Percentiles rank a stretch among this genome's conserved stretches.
These are phyloP conservation scores for Phocoena sinus DNA, from an alignment of 2,113 vertebrate genomes.

Conservation along the genomic window DNA sequence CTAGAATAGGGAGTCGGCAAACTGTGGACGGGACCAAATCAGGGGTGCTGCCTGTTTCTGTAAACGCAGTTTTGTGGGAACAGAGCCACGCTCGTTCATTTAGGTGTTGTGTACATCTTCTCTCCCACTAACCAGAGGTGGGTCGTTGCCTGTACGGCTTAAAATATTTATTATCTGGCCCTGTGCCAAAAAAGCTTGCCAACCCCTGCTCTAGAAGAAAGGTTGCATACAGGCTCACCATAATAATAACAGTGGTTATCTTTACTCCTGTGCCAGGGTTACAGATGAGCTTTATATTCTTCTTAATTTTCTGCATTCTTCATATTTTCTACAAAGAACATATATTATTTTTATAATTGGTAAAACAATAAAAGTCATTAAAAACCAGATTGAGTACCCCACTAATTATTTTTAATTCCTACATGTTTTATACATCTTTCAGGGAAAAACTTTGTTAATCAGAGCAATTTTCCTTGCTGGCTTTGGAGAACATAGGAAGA, in stretches of 20 bases:
- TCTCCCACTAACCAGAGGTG: neutral
- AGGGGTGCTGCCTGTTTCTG: neutral
- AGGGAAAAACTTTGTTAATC: neutral
- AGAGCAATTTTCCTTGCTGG: neutral
- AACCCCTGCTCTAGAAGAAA: neutral
- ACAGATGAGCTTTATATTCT: neutral
- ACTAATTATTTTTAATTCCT: conserved; percentile 24
- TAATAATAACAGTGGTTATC: neutral
- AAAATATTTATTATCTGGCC: neutral
- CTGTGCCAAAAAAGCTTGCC: neutral
- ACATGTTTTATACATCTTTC: neutral
- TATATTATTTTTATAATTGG: neutral
- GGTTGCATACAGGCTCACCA: fast-evolving
- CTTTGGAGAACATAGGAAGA: neutral
- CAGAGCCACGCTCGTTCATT: neutral
- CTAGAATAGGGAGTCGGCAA: neutral
- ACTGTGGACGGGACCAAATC: too few relatives aligned
- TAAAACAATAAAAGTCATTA: conserved; percentile 32
- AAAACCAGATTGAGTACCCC: neutral
- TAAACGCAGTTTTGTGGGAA: neutral
- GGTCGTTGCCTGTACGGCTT: neutral
- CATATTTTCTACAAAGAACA: neutral
- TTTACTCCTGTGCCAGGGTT: neutral
- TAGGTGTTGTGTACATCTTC: too few relatives aligned
- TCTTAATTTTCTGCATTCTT: neutral